Conservation (phyloP, 2,797 vertebrate genomes). For the Orientallactaga sibirica region DNA sequence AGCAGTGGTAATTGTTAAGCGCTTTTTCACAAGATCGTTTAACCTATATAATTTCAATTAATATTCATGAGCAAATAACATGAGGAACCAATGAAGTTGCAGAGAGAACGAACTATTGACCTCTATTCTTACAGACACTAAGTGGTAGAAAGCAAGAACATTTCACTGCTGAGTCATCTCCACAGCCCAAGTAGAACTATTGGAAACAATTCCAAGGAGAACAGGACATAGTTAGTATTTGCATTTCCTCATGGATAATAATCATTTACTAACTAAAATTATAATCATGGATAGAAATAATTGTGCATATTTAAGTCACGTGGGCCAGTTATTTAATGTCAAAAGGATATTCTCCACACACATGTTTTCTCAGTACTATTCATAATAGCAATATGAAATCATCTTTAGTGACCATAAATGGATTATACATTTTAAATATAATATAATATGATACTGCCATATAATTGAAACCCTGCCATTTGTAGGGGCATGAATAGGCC, state of each 20-base stretch:
- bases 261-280: neutral
- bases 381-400: neutral
- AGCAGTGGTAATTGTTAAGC: neutral
- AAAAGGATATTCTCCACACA: no score
- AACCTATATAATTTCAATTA: neutral
- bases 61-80: neutral
- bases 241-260: neutral
- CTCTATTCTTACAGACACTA: neutral
- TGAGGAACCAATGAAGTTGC: neutral
- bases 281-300: neutral
- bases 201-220: neutral
- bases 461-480: neutral
- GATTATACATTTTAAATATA: neutral
- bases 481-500: neutral
- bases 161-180: no score
- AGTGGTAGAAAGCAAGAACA: no score
- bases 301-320: neutral
- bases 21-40: neutral
- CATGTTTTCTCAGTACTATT: neutral
- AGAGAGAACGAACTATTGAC: neutral
- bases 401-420: neutral
- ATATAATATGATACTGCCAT: neutral
- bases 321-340: neutral
- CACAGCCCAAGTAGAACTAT: neutral
- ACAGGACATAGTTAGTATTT: neutral